Percentiles rank a stretch among this genome's conserved stretches.
Conservation (phyloP, 2,113 vertebrate genomes). For the Calidris pygmaea region DNA sequence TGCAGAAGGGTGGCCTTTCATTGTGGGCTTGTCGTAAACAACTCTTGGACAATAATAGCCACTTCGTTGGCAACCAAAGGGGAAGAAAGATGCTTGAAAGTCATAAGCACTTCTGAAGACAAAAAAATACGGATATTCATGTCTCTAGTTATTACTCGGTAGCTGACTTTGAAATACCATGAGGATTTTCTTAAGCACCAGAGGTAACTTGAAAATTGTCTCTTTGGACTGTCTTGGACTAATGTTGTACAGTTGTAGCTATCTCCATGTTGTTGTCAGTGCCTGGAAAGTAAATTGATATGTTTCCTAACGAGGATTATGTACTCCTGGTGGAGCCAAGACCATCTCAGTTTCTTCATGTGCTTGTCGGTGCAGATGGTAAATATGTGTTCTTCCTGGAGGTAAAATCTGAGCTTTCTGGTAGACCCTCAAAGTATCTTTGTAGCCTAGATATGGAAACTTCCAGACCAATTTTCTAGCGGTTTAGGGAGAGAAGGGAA, state of each 20-base stretch:
- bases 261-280: background rate
- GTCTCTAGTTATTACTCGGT: background rate
- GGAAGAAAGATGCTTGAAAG: background rate
- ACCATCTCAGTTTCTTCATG: background rate
- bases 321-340: background rate
- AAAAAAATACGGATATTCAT: background rate
- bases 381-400: background rate
- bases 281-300: background rate
- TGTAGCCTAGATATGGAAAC: background rate
- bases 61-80: background rate
- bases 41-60: background rate
- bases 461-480: background rate
- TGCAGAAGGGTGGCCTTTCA: background rate
- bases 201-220: background rate
- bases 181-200: background rate
- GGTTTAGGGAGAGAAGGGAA: background rate
- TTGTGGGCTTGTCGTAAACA: background rate
- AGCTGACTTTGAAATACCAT: background rate
- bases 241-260: background rate
- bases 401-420: background rate
- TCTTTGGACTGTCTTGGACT: background rate
- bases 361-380: background rate
- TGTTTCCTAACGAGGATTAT: rapidly evolving
- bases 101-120: background rate
- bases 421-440: background rate